Base-by-base conservation (phyloP, 2,113 vertebrate species). In the Varanus salvator region DNA sequence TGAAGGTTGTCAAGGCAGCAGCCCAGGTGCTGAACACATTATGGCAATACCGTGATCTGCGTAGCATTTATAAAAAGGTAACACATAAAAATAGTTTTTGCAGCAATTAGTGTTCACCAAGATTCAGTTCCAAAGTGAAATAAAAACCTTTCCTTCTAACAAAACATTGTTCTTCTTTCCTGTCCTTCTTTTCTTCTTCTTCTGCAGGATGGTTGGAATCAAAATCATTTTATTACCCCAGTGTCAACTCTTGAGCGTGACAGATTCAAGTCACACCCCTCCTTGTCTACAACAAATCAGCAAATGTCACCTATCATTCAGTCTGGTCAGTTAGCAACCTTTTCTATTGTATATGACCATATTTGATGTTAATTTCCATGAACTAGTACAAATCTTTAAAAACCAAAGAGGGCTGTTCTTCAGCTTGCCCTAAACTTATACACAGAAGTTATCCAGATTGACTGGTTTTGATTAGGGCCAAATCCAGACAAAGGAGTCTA, bases 41-140 rank as follows among this genome's bases (percentile, higher is more conserved):
- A 86, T 99, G 99, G 99, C 99, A 99, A 96, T 99, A 99, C 95
- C 96, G 98, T 94, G 99, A 99, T 93, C 98, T 99, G 88, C 98
- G 99, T 23, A 98, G 98, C 96, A 99, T 99, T 96, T 99, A 99
- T 94, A 99, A 99, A 96, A 99, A 99, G 97, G 99, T 99, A 97
- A 97, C 89, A 17, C 23, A 38, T 52, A 76, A 92, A 91, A 90
- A 90, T 44, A 92, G 60, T 80, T 93, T 85, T 86, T 31, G 60
- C 52, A 23, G 75, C 69, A 85, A 90, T 89, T 38, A 92, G 69
- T 89, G 92, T 85, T 80, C 80, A 0, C 50, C 77, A 87, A 34
- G 66, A 92, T 84, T 60, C 0, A 50, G 34, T 87, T 88, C 80
- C 80, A 12, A 72, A 84, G 31, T 88, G 88, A 0, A 71, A 64